Evolutionary conservation across 2,888 invertebrate genomes (phyloP).

Genomic region (Lasiommata megera): DNA sequence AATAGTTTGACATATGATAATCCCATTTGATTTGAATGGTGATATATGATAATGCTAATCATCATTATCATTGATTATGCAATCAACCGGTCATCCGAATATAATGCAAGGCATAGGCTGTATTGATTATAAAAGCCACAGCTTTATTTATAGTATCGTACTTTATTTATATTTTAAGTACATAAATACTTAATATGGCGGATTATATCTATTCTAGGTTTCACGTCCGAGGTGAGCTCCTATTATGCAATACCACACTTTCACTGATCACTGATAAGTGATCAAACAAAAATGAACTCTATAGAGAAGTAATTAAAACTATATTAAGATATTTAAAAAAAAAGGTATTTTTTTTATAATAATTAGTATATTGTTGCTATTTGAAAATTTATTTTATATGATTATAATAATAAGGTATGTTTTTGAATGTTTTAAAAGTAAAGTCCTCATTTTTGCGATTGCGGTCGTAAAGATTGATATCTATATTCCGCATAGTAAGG

Average conservation of each 20-base stretch:
- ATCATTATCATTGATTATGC: too few species aligned
- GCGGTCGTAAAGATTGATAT: neutral
- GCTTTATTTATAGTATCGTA: neutral
- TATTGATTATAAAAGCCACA: too few species aligned
- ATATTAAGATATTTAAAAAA: neutral
- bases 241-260: constrained; percentile 67
- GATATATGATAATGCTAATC: too few species aligned
- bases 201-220: constrained; percentile 30
- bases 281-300: constrained; percentile 13
- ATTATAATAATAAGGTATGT: neutral
- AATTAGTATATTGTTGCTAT: neutral
- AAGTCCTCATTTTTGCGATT: neutral
- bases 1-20: too few species aligned
- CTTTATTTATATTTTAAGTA: neutral
- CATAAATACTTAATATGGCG: neutral
- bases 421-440: neutral
- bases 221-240: constrained; percentile 56
- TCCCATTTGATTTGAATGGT: too few species aligned
- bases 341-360: neutral
- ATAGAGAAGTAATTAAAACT: neutral
- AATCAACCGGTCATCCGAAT: too few species aligned
- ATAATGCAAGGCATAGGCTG: too few species aligned
- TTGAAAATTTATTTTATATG: neutral
- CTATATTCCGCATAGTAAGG: constrained; percentile 1
- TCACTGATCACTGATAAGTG: constrained; percentile 50